A percentile compares a stretch with the other conserved stretches of the same genome.
These are phyloP conservation scores for Anguilla marmorata DNA, from an alignment of 2,797 vertebrate species.

Conservation along the genomic window DNA sequence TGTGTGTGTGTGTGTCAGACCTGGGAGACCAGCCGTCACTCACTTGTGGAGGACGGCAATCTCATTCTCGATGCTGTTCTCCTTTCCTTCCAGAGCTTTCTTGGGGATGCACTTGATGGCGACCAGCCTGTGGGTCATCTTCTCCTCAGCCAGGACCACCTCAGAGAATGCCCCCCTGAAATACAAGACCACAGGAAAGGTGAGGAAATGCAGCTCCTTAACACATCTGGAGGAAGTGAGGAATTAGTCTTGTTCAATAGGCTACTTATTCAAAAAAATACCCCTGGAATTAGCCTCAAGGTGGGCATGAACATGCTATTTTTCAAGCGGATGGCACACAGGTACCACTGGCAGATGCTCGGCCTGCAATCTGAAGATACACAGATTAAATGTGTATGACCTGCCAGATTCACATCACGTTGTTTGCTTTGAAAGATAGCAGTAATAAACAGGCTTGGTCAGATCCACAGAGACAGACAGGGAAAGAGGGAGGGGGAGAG, in stretches of 20 bases:
- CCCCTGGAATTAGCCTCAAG: slow-evolving; percentile 30
- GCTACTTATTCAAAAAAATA: slow-evolving; percentile 11
- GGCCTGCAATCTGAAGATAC: not conserved
- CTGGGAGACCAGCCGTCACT: slow-evolving; percentile 31
- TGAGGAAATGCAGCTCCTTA: not conserved
- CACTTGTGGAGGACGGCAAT: slow-evolving; percentile 93
- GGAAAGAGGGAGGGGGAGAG: not conserved
- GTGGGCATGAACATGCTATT: not conserved
- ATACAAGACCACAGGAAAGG: slow-evolving; percentile 37
- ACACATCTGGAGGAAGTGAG: not conserved
- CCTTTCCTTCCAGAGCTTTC: slow-evolving; percentile 93
- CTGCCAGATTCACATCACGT: not conserved
- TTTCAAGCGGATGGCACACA: not conserved
- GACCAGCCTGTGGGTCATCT: slow-evolving; percentile 85
- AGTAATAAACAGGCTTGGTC: not conserved
- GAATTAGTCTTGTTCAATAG: not conserved
- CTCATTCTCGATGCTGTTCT: slow-evolving; percentile 95
- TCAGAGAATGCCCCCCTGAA: slow-evolving; percentile 91
- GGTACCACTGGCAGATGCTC: not conserved
- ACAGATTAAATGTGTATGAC: not conserved
- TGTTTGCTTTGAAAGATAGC: not conserved
- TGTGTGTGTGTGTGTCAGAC: not conserved
- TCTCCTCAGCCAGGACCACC: slow-evolving; percentile 94
- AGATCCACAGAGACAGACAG: not conserved
- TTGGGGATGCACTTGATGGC: slow-evolving; percentile 97